A percentile compares a stretch with the other conserved stretches of the same genome.
These are phyloP conservation scores for Rhinophrynus dorsalis DNA, from an alignment of 2,797 vertebrate species.

Conservation along the genomic window DNA sequence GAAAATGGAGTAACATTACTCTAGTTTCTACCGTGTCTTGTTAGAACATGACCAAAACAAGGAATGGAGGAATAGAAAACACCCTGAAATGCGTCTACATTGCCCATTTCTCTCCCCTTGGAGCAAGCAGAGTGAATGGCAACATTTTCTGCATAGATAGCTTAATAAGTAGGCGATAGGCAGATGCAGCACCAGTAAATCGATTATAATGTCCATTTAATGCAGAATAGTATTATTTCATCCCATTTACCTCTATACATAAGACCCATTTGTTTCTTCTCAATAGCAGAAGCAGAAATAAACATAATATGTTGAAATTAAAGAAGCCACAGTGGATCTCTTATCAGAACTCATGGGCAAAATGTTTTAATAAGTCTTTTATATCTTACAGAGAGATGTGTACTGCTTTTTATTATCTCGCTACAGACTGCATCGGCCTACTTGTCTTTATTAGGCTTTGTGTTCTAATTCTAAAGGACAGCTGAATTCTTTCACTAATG, in stretches of 20 bases:
- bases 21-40: too few species aligned
- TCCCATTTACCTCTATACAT: too few species aligned
- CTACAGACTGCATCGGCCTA: constrained; percentile 9
- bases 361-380: constrained; percentile 22
- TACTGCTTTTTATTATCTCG: constrained; percentile 6
- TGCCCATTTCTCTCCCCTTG: too few species aligned
- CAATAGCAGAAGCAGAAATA: background rate
- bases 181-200: too few species aligned
- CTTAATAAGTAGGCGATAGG: too few species aligned
- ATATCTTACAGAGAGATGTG: constrained; percentile 3
- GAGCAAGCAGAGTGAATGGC: too few species aligned
- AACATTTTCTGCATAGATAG: too few species aligned
- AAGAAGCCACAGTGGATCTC: background rate
- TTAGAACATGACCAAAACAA: too few species aligned
- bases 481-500: constrained; percentile 38
- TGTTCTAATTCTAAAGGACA: constrained; percentile 39
- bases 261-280: background rate
- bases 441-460: constrained; percentile 41
- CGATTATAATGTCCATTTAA: too few species aligned
- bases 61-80: too few species aligned
- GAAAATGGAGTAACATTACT: too few species aligned
- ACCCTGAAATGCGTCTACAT: too few species aligned
- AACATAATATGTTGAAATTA: background rate
- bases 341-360: constrained; percentile 10
- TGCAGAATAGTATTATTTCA: background rate